Conservation (phyloP, 2,797 vertebrate genomes). For the Meriones psammophilus region DNA sequence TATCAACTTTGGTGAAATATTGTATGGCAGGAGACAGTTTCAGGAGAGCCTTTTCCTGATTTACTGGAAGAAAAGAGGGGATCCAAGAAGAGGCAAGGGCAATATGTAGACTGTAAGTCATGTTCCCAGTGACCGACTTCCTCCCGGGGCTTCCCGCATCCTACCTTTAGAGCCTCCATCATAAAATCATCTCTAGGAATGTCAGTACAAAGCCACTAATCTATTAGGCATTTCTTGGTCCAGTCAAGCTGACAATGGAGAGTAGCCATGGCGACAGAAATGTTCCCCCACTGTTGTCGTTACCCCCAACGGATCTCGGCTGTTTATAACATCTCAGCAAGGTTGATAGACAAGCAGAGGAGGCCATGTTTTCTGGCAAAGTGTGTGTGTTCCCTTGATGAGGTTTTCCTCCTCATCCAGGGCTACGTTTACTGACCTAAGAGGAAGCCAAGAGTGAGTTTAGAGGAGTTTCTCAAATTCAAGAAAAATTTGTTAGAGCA, state of each 20-base stretch:
- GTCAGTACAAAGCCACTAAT: too few relatives aligned
- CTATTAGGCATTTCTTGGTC: not conserved
- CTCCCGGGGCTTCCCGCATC: not conserved
- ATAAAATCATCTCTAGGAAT: too few relatives aligned
- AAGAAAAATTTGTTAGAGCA: not conserved
- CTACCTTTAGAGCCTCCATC: not conserved
- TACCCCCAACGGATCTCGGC: not conserved
- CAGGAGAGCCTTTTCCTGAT: not conserved
- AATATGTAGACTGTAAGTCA: not conserved
- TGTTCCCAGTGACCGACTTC: not conserved
- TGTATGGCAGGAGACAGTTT: not conserved
- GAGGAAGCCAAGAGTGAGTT: not conserved
- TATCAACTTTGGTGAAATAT: not conserved
- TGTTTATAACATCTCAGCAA: not conserved
- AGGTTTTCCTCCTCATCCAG: not conserved
- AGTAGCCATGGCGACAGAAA: not conserved
- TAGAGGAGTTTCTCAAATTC: not conserved
- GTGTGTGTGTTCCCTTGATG: not conserved
- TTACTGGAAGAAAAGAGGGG: not conserved
- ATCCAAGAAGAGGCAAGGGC: not conserved
- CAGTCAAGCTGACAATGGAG: not conserved
- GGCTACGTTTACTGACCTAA: not conserved
- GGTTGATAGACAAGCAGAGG: not conserved
- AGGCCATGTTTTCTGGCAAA: not conserved
- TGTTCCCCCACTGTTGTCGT: not conserved